Percentiles rank a stretch among this genome's conserved stretches.
phyloP scores from a whole-genome alignment of 2,888 invertebrate species.

The Megastigmus dorsalis region DNA sequence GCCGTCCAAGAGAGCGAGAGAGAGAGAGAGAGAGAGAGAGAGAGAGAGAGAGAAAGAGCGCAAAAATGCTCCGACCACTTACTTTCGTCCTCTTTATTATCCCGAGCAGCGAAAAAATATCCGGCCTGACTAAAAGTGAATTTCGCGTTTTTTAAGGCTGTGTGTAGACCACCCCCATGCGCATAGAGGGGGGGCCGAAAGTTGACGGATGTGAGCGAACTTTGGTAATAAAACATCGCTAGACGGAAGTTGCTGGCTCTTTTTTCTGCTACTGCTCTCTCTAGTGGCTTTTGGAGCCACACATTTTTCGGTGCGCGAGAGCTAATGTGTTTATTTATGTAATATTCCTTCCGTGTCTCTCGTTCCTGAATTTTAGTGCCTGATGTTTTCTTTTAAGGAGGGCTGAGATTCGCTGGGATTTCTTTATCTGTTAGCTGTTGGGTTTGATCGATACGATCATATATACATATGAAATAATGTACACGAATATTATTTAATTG shows the following conservation, averaged over 20 bases:
- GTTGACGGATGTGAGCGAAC: slow-evolving; percentile 40
- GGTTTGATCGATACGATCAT: no score
- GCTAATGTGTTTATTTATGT: neutral
- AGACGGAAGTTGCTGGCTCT: neutral
- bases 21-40: no score
- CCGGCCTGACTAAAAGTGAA: slow-evolving; percentile 19
- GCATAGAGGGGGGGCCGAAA: neutral
- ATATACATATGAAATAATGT: no score
- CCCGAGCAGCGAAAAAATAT: neutral
- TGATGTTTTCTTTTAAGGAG: no score
- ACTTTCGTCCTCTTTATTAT: slow-evolving; percentile 40
- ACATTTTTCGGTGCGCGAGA: neutral
- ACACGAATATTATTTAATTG: no score
- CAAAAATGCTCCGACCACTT: slow-evolving; percentile 39
- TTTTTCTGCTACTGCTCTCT: no score
- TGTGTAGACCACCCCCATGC: no score
- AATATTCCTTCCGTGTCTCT: neutral
- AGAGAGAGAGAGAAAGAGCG: no score
- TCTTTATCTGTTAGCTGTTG: no score
- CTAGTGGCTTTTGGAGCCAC: neutral
- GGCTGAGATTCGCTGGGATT: no score
- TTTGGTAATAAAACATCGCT: slow-evolving; percentile 26
- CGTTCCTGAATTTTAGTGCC: no score
- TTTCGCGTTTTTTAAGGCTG: slow-evolving; percentile 13
- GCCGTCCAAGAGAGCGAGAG: no score